Base-by-base conservation (phyloP, 2,797 vertebrate species). In the Enteromius trimaculatus region DNA sequence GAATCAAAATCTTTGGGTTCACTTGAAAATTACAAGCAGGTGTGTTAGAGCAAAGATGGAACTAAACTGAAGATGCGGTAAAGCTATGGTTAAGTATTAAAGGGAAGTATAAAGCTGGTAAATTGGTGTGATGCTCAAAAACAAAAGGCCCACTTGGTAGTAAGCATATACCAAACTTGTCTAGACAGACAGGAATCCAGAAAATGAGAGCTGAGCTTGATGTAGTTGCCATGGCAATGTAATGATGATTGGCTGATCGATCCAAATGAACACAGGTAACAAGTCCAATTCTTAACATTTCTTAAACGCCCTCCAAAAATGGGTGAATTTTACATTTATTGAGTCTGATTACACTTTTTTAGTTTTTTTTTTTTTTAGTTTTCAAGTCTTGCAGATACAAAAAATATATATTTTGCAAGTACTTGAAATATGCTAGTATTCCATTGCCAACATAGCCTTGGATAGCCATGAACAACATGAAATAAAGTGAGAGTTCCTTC, bases 401-500 rank as follows among this genome's bases (percentile, higher is more conserved):
- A 76, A 39, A 23, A 75, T 37, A 7, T 58, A 7, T 21, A 53
- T n/a, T 58, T 34, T 14, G 5, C 19, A 39, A 58, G 31, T 37
- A 16, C 17, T 37, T 37, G 34, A 66, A 66, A 66, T 37, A 66
- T 37, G 4, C 8, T n/a, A 55, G 1, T 37, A 39, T 55, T 39
- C 51, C 31, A 55, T 58, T 39, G 13, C 21, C 10, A 74, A 29
- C 49, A 53, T 34, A 34, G n/a, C 21, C n/a, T 29, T 77, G 37
- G 1, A 62, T 44, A 77, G 39, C 34, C 13, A 39, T 19, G 0
- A 77, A 77, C 23, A 44, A 58, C 34, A 26, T 42, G 14, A 49
- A 16, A 34, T 34, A 78, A 78, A 78, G 42, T 34, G 42, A 72
- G 68, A 47, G 70, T 72, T 78, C 60, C 76, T 78, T 65, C 17